Percentiles rank a stretch among this genome's conserved stretches.
phyloP scores from a whole-genome alignment of 2,113 vertebrate genomes.

The Pristiophorus japonicus region DNA sequence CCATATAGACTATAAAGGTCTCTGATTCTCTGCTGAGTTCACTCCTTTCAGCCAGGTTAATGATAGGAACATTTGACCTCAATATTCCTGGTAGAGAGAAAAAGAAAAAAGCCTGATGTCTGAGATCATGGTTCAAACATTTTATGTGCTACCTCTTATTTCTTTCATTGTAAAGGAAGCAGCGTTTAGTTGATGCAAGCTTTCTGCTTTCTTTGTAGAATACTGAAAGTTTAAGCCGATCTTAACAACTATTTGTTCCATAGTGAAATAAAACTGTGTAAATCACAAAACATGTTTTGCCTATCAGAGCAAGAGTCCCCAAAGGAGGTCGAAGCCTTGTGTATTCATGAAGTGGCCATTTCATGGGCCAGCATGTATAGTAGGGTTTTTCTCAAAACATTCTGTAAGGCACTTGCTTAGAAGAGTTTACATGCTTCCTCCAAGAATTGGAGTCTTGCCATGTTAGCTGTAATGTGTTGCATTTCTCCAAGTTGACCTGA shows the following conservation, averaged over 20 bases:
- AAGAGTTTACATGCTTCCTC: no score
- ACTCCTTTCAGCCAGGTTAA: not conserved
- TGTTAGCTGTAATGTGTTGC: no score
- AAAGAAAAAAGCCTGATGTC: not conserved
- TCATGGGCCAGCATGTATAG: no score
- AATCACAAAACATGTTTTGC: not conserved
- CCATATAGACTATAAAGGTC: not conserved
- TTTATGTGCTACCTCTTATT: not conserved
- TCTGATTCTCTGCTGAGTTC: not conserved
- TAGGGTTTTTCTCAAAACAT: no score
- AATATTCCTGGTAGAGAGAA: no score
- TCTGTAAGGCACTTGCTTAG: no score
- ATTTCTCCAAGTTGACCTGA: not conserved
- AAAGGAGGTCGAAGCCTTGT: no score
- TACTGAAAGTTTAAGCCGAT: not conserved
- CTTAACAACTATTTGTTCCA: not conserved
- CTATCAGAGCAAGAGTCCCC: no score
- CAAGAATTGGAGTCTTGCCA: no score
- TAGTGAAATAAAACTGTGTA: not conserved
- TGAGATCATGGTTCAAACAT: not conserved
- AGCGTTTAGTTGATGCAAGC: not conserved
- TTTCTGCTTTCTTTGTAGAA: not conserved
- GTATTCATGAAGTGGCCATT: no score
- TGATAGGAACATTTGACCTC: not conserved
- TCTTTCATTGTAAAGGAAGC: not conserved